These are phyloP conservation scores for Aphaenogaster rudis DNA, from an alignment of 1,140 invertebrate species.

Conservation along the genomic window DNA sequence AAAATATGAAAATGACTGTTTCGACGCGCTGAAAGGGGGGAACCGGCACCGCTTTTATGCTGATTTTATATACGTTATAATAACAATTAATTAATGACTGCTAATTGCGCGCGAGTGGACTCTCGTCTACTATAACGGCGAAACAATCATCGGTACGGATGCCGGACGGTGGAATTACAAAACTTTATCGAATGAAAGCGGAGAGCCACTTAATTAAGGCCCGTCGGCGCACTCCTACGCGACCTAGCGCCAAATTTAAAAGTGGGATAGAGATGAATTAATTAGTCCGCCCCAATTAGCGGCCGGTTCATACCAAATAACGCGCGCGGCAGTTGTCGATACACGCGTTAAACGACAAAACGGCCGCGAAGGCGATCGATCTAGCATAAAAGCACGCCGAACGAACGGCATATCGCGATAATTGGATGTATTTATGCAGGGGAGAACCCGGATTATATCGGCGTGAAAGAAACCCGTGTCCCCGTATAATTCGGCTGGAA, in stretches of 20 bases:
- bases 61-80: not conserved
- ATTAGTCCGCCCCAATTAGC: conserved; percentile 59
- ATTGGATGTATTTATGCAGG: conserved; percentile 54
- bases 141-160: conserved; percentile 47
- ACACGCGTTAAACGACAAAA: conserved; percentile 61
- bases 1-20: not conserved
- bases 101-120: conserved; percentile 6
- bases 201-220: conserved; percentile 52
- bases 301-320: conserved; percentile 46
- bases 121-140: not conserved
- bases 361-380: conserved; percentile 49
- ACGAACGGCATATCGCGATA: conserved; percentile 42
- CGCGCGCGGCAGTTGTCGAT: conserved; percentile 41
- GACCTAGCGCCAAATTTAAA: conserved; percentile 54
- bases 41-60: too few species aligned
- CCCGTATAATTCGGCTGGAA: conserved; percentile 4
- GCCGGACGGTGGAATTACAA: conserved; percentile 42
- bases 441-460: conserved; percentile 8
- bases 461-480: conserved; percentile 21
- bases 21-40: not conserved
- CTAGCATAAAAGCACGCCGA: conserved; percentile 39
- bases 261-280: conserved; percentile 60
- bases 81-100: conserved; percentile 21
- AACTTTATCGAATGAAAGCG: conserved; percentile 54
- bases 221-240: conserved; percentile 28